Percentiles rank a stretch among this genome's conserved stretches.
Evolutionary conservation across 2,888 invertebrate genomes (phyloP).

Genomic region (Myathropa florea): DNA sequence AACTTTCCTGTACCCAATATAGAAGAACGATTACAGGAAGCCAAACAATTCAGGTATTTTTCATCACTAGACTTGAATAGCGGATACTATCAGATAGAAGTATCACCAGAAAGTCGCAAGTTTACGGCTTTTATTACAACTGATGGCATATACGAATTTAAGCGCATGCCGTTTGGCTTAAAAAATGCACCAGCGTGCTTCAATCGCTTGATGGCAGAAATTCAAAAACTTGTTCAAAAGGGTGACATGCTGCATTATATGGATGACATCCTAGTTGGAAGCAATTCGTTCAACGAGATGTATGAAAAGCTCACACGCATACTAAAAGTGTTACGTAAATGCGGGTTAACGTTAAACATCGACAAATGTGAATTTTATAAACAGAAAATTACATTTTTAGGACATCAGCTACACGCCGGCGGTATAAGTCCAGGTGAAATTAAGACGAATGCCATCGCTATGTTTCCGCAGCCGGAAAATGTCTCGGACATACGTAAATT

Average conservation of each 20-base stretch:
- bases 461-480: not conserved
- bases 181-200: not conserved
- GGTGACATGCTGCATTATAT: not conserved
- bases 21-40: conserved; percentile 45
- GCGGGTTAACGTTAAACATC: not conserved
- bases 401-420: not conserved
- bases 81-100: conserved; percentile 3
- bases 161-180: not conserved
- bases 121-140: not conserved
- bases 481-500: not conserved
- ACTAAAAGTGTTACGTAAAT: no score
- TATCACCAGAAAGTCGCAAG: not conserved
- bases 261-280: conserved; percentile 1
- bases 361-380: not conserved
- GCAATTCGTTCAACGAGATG: no score
- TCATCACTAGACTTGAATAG: conserved; percentile 34
- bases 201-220: not conserved
- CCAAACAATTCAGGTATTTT: conserved; percentile 34
- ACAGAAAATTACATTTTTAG: not conserved
- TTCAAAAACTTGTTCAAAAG: not conserved
- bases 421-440: not conserved
- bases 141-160: conserved; percentile 2
- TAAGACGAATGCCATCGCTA: not conserved
- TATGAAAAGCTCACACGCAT: no score
- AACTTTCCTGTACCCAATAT: conserved; percentile 62